Conservation (phyloP, 2,888 invertebrate genomes). For the Drosophila koepferae region DNA sequence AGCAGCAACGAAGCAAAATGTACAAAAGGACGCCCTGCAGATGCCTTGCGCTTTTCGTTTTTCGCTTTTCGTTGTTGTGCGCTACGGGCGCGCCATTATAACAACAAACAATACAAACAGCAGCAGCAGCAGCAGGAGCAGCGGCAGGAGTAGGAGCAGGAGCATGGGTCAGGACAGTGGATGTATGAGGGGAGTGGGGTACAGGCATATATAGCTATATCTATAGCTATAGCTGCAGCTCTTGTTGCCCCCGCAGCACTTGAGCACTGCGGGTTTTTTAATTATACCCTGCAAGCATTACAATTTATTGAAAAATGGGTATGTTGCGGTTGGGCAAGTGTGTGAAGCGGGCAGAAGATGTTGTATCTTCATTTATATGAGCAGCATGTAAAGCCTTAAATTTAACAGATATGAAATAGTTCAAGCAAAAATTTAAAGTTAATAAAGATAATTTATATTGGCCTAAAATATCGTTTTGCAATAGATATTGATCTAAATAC, state of each 20-base stretch:
- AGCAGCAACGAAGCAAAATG: conserved; percentile 51
- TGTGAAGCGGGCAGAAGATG: background rate
- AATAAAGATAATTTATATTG: too few relatives aligned
- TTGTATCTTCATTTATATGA: background rate
- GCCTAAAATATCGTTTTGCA: too few relatives aligned
- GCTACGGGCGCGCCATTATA: conserved; percentile 75
- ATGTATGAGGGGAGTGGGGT: background rate
- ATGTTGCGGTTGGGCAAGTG: conserved; percentile 1
- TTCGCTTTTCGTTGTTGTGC: conserved; percentile 71
- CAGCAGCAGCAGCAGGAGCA: conserved; percentile 12
- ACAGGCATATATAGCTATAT: conserved; percentile 4
- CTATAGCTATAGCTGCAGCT: conserved; percentile 2
- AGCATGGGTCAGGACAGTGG: background rate
- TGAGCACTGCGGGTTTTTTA: conserved; percentile 69
- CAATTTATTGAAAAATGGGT: background rate
- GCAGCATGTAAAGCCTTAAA: too few relatives aligned
- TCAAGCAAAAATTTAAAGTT: too few relatives aligned
- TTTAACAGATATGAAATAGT: too few relatives aligned
- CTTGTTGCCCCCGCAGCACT: conserved; percentile 68
- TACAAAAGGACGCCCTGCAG: conserved; percentile 70
- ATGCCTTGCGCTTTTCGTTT: conserved; percentile 69
- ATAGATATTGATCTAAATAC: too few relatives aligned
- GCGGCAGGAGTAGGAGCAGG: conserved; percentile 4
- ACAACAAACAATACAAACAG: conserved; percentile 74
- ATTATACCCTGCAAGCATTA: conserved; percentile 10